Evolutionary conservation across 2,113 vertebrate species (phyloP).

Genomic region (Plecturocebus donacophilus): DNA sequence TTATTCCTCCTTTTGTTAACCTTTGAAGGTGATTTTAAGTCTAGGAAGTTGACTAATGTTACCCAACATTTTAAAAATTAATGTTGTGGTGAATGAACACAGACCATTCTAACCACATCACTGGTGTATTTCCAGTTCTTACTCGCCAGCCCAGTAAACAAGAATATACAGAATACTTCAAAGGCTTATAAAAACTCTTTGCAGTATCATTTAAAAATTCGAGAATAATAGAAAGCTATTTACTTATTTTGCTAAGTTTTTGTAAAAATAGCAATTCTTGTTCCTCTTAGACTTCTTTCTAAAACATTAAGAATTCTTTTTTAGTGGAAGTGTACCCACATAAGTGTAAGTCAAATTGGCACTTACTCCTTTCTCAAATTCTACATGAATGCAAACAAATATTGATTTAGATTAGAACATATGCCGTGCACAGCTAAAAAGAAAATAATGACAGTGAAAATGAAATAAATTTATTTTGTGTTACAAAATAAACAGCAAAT

Average conservation of each 20-base stretch:
- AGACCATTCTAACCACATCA: not conserved
- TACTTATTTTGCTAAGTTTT: not conserved
- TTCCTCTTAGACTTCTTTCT: not conserved
- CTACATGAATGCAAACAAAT: not conserved
- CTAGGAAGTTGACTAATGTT: not conserved
- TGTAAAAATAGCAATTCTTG: not conserved
- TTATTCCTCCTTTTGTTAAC: not conserved
- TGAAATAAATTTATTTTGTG: not conserved
- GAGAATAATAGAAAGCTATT: not conserved
- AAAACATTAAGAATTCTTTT: not conserved
- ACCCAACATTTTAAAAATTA: not conserved
- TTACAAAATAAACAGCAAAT: not conserved
- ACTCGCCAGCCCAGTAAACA: not conserved
- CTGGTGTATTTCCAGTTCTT: not conserved
- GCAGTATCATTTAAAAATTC: not conserved
- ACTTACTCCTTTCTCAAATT: not conserved
- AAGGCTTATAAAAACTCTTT: not conserved
- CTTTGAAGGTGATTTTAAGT: not conserved
- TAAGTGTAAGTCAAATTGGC: not conserved
- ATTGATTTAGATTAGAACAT: not conserved
- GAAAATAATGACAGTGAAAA: not conserved
- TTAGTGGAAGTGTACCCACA: not conserved
- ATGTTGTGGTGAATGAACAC: not conserved
- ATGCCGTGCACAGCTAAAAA: not conserved
- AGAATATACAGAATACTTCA: not conserved